These are phyloP conservation scores for Coregonus clupeaformis DNA, from an alignment of 2,113 vertebrate genomes.

Conservation along the genomic window DNA sequence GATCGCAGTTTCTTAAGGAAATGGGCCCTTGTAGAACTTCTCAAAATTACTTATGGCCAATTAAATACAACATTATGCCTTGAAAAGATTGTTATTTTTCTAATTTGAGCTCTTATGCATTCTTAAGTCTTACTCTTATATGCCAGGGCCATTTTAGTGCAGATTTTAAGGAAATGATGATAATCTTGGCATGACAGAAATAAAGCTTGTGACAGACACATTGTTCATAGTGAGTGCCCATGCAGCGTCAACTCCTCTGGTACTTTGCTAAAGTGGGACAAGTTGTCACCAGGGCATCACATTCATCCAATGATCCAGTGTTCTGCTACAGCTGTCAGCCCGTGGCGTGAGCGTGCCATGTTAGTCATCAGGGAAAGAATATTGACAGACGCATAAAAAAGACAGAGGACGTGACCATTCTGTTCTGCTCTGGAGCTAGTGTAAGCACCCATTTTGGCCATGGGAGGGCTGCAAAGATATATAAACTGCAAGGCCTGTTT, in stretches of 20 bases:
- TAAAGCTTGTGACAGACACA: conserved; percentile 2
- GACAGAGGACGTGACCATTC: background rate
- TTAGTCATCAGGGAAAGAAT: conserved; percentile 2
- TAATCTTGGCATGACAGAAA: conserved; percentile 8
- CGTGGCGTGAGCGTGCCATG: background rate
- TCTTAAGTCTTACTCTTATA: background rate
- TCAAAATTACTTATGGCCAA: conserved; percentile 9
- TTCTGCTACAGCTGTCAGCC: conserved; percentile 10
- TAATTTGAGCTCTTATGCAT: conserved; percentile 5
- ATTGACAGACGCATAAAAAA: background rate
- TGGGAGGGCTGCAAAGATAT: conserved; percentile 12
- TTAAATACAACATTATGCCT: conserved; percentile 20
- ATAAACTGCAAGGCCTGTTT: conserved; percentile 11
- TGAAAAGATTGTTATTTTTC: background rate
- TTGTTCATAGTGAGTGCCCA: background rate
- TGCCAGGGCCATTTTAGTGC: background rate
- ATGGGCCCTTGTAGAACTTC: conserved; percentile 6
- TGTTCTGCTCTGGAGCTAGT: conserved; percentile 3
- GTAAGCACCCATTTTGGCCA: conserved; percentile 5
- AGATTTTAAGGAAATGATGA: conserved; percentile 12
- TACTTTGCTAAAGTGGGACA: background rate
- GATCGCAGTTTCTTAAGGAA: conserved; percentile 25
- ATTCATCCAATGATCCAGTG: background rate
- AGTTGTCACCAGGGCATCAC: background rate
- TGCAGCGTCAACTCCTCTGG: no score